Base-by-base conservation (phyloP, 2,888 invertebrate genomes). In the Oligia fasciuncula region DNA sequence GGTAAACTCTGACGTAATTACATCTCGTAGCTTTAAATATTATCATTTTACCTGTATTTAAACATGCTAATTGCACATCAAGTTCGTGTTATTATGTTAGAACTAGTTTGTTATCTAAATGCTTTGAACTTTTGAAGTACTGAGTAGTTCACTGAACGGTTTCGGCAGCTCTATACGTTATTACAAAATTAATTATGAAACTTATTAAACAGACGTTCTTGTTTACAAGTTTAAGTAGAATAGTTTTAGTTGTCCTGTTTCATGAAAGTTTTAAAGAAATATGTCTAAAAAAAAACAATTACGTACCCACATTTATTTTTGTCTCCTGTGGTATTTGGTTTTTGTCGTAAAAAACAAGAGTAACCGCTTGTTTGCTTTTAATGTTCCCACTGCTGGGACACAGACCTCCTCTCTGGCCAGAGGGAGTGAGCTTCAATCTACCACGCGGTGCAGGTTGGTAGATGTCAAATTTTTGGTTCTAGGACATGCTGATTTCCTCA, bases 171-270 rank as follows among this genome's bases (percentile, higher is more conserved):
- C 29, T 63, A 23, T 69, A 72, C n/a, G 65, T 68, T 80, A 80
- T 80, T 68, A 69, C 35, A 60, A 67, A 72, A 71, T 57, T 78
- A 68, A 81, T 81, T 83, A 78, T 46, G 57, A 51, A 79, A 73
- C 57, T 69, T 63, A 63, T 40, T 66, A 29, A 70, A 66, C 23
- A 23, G 60, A 14, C 5, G 57, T 63, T 29, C 19, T 57, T 49
- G 77, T 62, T 76, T 17, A 43, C 43, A 11, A 11, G n/a, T n/a
- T 19, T 23, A n/a, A n/a, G n/a, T n/a, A 17, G n/a, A 11, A 29
- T 5, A 29, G 19, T 69, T 82, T 78, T 29, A 29, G 29, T 1
- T 78, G 11, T 54, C 19, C 63, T 23, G 62, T 63, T 43, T 23
- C 17, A 49, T 17, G 2, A 8, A 46, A 40, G 4, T n/a, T n/a